Evolutionary conservation across 2,888 invertebrate genomes (phyloP).

Genomic region (Lithophane semibrunnea): DNA sequence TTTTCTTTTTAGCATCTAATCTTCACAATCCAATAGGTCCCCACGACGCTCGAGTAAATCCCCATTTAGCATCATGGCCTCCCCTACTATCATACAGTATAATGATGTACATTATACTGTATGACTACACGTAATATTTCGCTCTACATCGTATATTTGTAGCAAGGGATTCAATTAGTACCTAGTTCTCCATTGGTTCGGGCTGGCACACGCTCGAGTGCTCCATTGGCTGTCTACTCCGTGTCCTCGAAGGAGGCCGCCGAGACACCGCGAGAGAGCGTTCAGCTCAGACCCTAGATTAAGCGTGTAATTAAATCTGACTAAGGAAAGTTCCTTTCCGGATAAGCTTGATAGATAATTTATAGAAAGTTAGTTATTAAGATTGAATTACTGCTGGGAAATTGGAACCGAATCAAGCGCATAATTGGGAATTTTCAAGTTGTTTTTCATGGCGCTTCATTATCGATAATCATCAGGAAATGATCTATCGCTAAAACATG

Average conservation of each 20-base stretch:
- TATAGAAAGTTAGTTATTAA: conserved; percentile 53
- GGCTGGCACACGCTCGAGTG: background rate
- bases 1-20: too few relatives aligned
- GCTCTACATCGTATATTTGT: background rate
- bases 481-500: conserved; percentile 1
- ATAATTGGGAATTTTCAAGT: conserved; percentile 28
- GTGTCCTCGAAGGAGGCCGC: background rate
- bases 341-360: conserved; percentile 52
- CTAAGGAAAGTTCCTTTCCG: conserved; percentile 58
- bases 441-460: conserved; percentile 3
- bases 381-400: conserved; percentile 24
- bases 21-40: too few relatives aligned
- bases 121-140: background rate
- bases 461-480: background rate
- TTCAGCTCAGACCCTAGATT: conserved; percentile 48
- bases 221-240: conserved; percentile 22
- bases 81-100: too few relatives aligned
- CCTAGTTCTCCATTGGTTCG: background rate
- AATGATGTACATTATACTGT: background rate
- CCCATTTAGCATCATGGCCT: too few relatives aligned
- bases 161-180: background rate
- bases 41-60: too few relatives aligned
- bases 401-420: conserved; percentile 50
- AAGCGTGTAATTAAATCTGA: conserved; percentile 62
- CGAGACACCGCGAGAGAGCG: conserved; percentile 45